phyloP scores from a whole-genome alignment of 2,113 vertebrate genomes.

The Percina caprodes region DNA sequence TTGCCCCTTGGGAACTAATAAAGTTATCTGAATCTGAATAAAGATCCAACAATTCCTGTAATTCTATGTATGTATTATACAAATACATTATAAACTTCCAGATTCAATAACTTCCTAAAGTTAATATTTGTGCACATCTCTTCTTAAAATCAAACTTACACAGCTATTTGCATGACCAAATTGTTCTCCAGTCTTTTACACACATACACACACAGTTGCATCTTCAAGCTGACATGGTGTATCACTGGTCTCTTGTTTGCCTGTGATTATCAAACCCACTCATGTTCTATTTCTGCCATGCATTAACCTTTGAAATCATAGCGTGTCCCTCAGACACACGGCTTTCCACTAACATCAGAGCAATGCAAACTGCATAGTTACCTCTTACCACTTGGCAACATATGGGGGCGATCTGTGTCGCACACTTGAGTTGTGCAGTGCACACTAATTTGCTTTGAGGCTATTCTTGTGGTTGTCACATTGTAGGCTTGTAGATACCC shows the following conservation, averaged over 20 bases:
- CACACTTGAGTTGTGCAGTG: neutral
- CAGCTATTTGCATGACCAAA: conserved; percentile 26
- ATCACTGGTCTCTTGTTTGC: conserved; percentile 59
- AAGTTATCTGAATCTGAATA: too few relatives aligned
- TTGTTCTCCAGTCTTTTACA: conserved; percentile 17
- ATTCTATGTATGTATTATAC: too few relatives aligned
- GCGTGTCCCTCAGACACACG: conserved; percentile 50
- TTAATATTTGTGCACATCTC: conserved; percentile 7
- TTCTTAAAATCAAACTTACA: conserved; percentile 9
- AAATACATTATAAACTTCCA: conserved; percentile 1
- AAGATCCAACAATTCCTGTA: too few relatives aligned
- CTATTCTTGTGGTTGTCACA: conserved; percentile 18
- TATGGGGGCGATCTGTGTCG: conserved; percentile 48
- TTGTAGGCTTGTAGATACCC: neutral
- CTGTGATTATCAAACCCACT: conserved; percentile 75
- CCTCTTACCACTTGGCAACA: conserved; percentile 33
- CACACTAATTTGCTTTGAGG: conserved; percentile 30
- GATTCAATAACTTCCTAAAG: neutral
- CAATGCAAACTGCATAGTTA: conserved; percentile 49
- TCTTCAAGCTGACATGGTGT: conserved; percentile 49
- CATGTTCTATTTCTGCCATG: conserved; percentile 70
- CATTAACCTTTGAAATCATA: conserved; percentile 74
- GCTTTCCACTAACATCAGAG: conserved; percentile 34
- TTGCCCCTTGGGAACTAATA: too few relatives aligned
- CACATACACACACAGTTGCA: conserved; percentile 33